Conservation (phyloP, 2,113 vertebrate genomes). For the Dermatemys mawii region DNA sequence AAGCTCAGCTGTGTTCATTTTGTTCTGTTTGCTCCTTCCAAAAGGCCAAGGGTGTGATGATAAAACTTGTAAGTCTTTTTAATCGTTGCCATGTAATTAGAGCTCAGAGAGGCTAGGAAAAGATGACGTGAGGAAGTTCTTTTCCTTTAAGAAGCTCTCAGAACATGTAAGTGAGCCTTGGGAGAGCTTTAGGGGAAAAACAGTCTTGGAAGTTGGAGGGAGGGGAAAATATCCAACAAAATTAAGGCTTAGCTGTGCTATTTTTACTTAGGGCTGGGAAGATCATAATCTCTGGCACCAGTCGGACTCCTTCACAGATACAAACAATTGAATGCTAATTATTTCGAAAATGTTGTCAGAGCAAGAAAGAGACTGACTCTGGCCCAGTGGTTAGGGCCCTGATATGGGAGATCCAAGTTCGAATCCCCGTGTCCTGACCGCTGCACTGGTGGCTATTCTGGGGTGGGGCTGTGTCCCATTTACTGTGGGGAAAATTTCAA, state of each 20-base stretch:
- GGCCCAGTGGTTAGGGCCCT: neutral
- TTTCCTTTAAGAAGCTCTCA: conserved; percentile 42
- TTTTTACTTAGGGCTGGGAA: conserved; percentile 31
- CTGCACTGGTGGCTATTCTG: neutral
- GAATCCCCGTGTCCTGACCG: neutral
- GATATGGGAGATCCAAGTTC: neutral
- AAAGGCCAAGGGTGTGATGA: conserved; percentile 24
- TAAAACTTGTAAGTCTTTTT: conserved; percentile 63
- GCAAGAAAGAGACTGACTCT: neutral
- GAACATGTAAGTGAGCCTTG: neutral
- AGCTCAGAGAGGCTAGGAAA: conserved; percentile 15
- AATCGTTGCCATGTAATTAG: conserved; percentile 56
- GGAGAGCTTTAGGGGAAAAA: conserved; percentile 51
- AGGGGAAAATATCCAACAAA: conserved; percentile 55
- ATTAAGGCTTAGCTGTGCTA: conserved; percentile 36
- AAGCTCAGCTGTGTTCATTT: neutral
- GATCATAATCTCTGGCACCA: neutral
- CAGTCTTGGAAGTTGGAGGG: conserved; percentile 51
- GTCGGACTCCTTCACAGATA: conserved; percentile 15
- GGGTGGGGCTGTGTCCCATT: neutral
- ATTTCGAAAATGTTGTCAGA: neutral
- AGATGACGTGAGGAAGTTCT: conserved; percentile 1
- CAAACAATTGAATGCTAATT: conserved; percentile 34
- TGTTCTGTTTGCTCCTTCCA: neutral
- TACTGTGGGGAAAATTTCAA: neutral